phyloP scores from a whole-genome alignment of 1,140 invertebrate genomes.

The Monomorium pharaonis region DNA sequence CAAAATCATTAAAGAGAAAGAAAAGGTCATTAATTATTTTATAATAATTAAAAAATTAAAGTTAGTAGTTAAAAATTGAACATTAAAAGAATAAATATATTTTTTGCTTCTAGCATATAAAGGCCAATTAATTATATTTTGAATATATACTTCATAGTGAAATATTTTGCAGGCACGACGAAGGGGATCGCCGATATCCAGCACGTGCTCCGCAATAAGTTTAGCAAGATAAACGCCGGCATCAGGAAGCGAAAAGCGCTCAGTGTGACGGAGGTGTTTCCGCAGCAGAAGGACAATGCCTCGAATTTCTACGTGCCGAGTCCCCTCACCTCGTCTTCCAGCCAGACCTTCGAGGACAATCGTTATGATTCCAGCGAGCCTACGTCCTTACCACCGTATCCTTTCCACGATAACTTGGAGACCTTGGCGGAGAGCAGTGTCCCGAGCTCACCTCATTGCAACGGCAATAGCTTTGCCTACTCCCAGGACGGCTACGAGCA shows the following conservation, averaged over 20 bases:
- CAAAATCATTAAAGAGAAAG: no score
- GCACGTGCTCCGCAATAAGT: constrained; percentile 87
- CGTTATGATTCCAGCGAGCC: constrained; percentile 73
- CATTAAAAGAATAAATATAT: neutral
- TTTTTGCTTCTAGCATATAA: neutral
- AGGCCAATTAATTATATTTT: neutral
- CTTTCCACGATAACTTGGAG: constrained; percentile 78
- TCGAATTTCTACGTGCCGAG: constrained; percentile 90
- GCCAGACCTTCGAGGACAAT: constrained; percentile 70
- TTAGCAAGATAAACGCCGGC: constrained; percentile 89
- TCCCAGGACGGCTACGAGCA: constrained; percentile 53
- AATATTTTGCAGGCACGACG: constrained; percentile 73
- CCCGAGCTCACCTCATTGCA: constrained; percentile 75
- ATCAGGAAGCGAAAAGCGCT: constrained; percentile 87
- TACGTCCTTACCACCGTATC: constrained; percentile 77
- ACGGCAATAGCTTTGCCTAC: constrained; percentile 66
- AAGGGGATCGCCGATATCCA: constrained; percentile 86
- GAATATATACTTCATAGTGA: neutral
- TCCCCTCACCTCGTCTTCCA: constrained; percentile 82
- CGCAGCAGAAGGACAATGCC: constrained; percentile 79
- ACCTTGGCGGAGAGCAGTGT: constrained; percentile 77
- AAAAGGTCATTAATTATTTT: neutral
- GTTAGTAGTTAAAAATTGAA: neutral
- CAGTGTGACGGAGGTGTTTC: constrained; percentile 88
- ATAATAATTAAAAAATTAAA: neutral